Evolutionary conservation across 2,888 invertebrate genomes (phyloP).

Genomic region (Serripes groenlandicus): DNA sequence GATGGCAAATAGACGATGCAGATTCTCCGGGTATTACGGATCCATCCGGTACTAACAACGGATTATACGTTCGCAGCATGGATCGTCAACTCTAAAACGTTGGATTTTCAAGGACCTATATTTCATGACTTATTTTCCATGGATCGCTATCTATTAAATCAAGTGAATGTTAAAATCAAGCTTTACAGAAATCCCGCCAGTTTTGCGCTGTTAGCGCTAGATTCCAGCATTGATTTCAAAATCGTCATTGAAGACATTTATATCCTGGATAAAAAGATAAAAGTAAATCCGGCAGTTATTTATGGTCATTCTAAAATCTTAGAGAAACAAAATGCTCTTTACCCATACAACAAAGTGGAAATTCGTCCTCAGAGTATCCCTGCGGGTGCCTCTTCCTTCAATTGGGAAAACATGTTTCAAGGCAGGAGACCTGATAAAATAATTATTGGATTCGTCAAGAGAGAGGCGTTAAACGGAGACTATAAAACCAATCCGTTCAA

Average conservation of each 20-base stretch:
- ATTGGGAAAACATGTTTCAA: constrained; percentile 60
- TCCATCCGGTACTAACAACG: constrained; percentile 33
- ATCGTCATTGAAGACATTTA: constrained; percentile 41
- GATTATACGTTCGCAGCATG: constrained; percentile 23
- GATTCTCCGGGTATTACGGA: constrained; percentile 41
- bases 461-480: constrained; percentile 32
- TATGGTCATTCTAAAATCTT: constrained; percentile 46
- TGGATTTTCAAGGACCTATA: constrained; percentile 50
- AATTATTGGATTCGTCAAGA: constrained; percentile 52
- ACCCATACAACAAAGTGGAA: constrained; percentile 29
- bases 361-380: constrained; percentile 33
- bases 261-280: constrained; percentile 41
- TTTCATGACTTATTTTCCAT: constrained; percentile 56
- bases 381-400: constrained; percentile 32
- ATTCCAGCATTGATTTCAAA: constrained; percentile 16
- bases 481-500: constrained; percentile 15
- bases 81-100: constrained; percentile 27
- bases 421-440: constrained; percentile 41
- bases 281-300: constrained; percentile 32
- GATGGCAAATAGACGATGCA: constrained; percentile 37
- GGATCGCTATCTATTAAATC: constrained; percentile 51
- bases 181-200: constrained; percentile 46
- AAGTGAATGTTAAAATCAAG: constrained; percentile 34
- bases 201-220: constrained; percentile 47
- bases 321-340: constrained; percentile 34